phyloP scores from a whole-genome alignment of 2,113 vertebrate species.

The Pycnonotus jocosus region DNA sequence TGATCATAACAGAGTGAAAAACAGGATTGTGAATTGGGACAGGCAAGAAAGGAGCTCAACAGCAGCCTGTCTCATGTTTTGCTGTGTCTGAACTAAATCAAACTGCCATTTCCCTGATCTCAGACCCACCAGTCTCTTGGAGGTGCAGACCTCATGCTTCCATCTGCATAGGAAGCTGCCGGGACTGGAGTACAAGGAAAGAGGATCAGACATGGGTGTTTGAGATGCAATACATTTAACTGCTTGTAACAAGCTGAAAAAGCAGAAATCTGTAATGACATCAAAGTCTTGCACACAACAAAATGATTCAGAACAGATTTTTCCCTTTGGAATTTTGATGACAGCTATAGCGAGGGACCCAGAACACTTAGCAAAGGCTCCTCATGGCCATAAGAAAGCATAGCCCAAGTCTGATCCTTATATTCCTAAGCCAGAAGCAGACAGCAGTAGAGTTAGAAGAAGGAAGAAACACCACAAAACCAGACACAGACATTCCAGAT shows the following conservation, averaged over 20 bases:
- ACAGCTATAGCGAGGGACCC: background rate
- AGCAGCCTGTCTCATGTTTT: accelerated
- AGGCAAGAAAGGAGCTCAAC: background rate
- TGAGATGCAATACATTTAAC: background rate
- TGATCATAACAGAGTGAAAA: background rate
- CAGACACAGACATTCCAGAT: background rate
- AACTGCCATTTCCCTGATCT: background rate
- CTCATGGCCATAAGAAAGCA: background rate
- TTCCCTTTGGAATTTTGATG: background rate
- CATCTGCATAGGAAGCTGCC: background rate
- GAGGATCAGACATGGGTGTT: accelerated
- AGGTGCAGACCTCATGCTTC: background rate
- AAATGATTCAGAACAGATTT: background rate
- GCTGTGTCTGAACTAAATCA: background rate
- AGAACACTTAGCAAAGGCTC: background rate
- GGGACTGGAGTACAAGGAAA: background rate
- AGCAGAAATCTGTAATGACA: background rate
- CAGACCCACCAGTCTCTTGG: too few relatives aligned
- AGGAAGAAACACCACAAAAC: background rate
- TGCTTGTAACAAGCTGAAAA: background rate
- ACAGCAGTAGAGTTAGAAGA: background rate
- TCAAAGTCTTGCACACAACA: background rate
- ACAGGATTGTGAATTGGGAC: background rate
- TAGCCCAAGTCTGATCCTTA: background rate
- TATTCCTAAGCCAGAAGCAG: background rate